Base-by-base conservation (phyloP, 2,797 vertebrate genomes). In the Xiphorhynchus erythropygius region DNA sequence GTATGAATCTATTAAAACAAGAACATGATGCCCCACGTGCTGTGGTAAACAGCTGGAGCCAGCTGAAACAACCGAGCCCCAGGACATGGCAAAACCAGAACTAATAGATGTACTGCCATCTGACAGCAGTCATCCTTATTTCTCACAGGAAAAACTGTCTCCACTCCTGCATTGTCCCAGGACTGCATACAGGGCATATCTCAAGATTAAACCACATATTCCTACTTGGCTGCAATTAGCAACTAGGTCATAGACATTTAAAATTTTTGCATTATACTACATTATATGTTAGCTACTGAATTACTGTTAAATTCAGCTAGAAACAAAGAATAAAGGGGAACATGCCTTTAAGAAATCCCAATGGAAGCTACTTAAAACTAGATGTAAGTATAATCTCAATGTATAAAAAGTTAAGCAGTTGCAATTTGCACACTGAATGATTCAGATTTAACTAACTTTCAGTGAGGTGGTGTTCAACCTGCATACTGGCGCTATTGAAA, bases 21-120 rank as follows among this genome's bases (percentile, higher is more conserved):
- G 62, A 94, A 88, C 25, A 79, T 14, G 47, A 79, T 88, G 80
- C 15, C 92, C 39, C 65, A 84, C 77, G 90, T 93, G 91, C 77
- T 96, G 93, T 49, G 83, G 59, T 78, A 93, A 94, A 88, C 91
- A 97, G 93, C 80, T 94, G 88, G 90, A 96, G 59, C 81, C 88
- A 84, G 90, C 33, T 88, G 80, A 96, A 95, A 93, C 55, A 93
- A 86, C 88, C 69, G 67, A 95, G 91, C 83, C 88, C 35, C 69
- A 82, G 95, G 91, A 95, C 32, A 97, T 67, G 80, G 63, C 67
- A 87, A 95, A 91, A 84, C 46, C 59, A 94, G 77, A 91, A 76
- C 80, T 79, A 89, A 92, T 39, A 84, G 59, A 28, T 59, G 75
- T 87, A 71, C 44, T 59, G 42, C 55, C 62, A 80, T 95, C 59